A percentile compares a stretch with the other conserved stretches of the same genome.
These are phyloP conservation scores for Eilema depressum DNA, from an alignment of 2,888 invertebrate species.

Conservation along the genomic window DNA sequence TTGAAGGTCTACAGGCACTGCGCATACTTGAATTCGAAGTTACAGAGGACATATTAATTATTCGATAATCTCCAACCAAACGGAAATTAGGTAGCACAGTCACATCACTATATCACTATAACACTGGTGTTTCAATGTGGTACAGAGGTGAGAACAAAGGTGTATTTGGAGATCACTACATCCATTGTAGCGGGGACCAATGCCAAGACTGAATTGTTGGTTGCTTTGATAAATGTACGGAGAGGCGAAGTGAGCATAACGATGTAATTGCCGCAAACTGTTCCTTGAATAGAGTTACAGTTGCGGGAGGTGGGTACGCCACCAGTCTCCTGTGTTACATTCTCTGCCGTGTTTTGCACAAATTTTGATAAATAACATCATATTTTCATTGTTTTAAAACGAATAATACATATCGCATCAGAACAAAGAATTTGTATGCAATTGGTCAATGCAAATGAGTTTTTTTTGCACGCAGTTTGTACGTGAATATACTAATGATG, in stretches of 20 bases:
- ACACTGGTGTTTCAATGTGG: constrained; percentile 53
- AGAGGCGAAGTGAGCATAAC: constrained; percentile 83
- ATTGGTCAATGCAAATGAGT: not conserved
- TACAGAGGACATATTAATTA: constrained; percentile 82
- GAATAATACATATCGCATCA: not conserved
- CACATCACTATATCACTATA: constrained; percentile 67
- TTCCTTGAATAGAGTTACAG: constrained; percentile 82
- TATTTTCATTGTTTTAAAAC: not conserved
- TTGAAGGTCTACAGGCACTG: constrained; percentile 81
- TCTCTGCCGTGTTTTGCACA: constrained; percentile 36
- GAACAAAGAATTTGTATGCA: not conserved
- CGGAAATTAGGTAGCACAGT: constrained; percentile 38
- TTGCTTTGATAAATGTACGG: constrained; percentile 79
- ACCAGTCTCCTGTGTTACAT: constrained; percentile 47
- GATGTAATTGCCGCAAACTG: constrained; percentile 85
- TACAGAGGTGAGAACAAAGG: constrained; percentile 53
- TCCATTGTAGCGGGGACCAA: constrained; percentile 77
- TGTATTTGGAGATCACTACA: constrained; percentile 64
- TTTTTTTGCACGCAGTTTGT: not conserved
- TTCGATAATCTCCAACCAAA: constrained; percentile 40
- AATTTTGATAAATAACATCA: constrained; percentile 22
- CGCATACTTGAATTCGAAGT: constrained; percentile 82
- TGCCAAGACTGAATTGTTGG: constrained; percentile 78
- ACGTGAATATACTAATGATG: not conserved
- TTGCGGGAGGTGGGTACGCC: constrained; percentile 58